Evolutionary conservation across 2,888 invertebrate species (phyloP).

Genomic region (Harmothoe impar): DNA sequence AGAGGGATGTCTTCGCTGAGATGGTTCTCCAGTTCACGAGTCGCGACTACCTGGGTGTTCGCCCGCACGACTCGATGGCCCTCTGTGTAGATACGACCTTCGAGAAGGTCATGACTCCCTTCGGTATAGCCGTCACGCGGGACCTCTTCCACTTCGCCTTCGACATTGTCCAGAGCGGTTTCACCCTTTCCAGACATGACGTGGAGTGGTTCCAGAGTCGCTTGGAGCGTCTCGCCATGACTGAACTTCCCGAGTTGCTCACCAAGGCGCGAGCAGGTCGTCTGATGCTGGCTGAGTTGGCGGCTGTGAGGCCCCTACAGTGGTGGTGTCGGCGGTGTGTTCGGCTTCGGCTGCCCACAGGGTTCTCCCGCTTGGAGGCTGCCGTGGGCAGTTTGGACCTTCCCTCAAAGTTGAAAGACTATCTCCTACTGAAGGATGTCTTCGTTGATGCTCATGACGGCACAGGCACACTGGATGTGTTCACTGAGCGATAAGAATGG

Average conservation of each 20-base stretch:
- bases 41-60: conserved; percentile 27
- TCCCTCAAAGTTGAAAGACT: conserved; percentile 38
- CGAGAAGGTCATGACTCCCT: conserved; percentile 57
- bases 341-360: background rate
- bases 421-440: conserved; percentile 50
- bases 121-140: conserved; percentile 43
- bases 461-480: background rate
- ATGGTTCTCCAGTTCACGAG: conserved; percentile 55
- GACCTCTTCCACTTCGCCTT: conserved; percentile 51
- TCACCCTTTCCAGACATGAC: conserved; percentile 14
- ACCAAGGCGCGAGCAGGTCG: conserved; percentile 32
- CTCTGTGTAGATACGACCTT: conserved; percentile 42
- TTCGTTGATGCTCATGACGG: conserved; percentile 27
- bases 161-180: conserved; percentile 36
- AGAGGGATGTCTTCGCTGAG: conserved; percentile 42
- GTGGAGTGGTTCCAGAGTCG: conserved; percentile 57
- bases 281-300: background rate
- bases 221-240: conserved; percentile 37
- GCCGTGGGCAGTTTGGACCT: conserved; percentile 14
- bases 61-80: conserved; percentile 3
- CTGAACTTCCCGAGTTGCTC: conserved; percentile 30
- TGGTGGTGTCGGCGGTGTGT: conserved; percentile 55
- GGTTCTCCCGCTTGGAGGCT: background rate
- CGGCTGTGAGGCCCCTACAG: background rate
- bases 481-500: conserved; percentile 2